phyloP scores from a whole-genome alignment of 1,140 invertebrate genomes.

The Ooceraea biroi region DNA sequence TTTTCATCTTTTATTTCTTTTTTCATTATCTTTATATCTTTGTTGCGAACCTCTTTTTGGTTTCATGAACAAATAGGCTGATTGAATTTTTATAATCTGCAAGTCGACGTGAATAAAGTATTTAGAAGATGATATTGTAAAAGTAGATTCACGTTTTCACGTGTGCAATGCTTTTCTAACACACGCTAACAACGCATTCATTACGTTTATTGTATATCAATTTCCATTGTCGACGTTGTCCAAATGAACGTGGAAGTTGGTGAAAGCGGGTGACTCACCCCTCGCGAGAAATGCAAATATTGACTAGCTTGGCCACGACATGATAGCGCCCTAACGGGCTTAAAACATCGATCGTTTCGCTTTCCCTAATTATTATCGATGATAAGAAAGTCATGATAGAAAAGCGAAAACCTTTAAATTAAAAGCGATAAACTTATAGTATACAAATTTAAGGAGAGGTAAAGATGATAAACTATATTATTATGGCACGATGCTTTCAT shows the following conservation, averaged over 20 bases:
- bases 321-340: neutral
- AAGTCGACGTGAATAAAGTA: slow-evolving; percentile 3
- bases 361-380: neutral
- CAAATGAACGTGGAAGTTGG: neutral
- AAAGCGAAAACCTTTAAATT: neutral
- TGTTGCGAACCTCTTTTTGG: neutral
- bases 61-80: neutral
- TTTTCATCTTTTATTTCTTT: neutral
- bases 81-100: neutral
- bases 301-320: neutral
- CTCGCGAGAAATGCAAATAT: slow-evolving; percentile 41
- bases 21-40: neutral
- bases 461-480: neutral
- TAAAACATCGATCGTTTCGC: slow-evolving; percentile 26
- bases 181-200: no score
- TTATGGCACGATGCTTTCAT: no score
- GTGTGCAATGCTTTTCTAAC: neutral
- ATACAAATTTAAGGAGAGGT: neutral
- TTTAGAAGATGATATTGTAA: neutral
- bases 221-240: neutral
- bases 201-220: neutral
- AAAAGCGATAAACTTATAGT: no score
- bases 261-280: slow-evolving; percentile 5
- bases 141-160: neutral
- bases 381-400: neutral